Percentiles rank a stretch among this genome's conserved stretches.
Conservation (phyloP, 2,797 vertebrate genomes). For the Danionella dracula region DNA sequence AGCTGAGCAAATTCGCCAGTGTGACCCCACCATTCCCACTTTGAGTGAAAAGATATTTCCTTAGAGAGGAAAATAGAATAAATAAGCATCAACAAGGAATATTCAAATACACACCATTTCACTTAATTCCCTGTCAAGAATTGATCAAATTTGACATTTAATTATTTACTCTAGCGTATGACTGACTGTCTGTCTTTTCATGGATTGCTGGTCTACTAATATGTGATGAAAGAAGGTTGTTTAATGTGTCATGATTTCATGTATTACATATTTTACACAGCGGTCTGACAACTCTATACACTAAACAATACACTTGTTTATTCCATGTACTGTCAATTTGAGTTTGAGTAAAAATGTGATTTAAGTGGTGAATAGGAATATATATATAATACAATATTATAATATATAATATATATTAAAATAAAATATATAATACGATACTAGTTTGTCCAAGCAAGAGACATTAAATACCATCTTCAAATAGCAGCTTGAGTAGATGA, state of each 20-base stretch:
- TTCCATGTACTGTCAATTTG: too few relatives aligned
- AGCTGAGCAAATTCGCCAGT: slow-evolving; percentile 22
- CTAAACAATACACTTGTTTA: too few relatives aligned
- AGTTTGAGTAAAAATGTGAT: too few relatives aligned
- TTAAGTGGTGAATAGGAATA: too few relatives aligned
- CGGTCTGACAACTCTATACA: not conserved
- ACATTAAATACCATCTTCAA: too few relatives aligned
- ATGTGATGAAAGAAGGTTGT: not conserved
- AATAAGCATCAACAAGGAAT: not conserved
- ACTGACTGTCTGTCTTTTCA: not conserved
- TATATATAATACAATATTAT: too few relatives aligned
- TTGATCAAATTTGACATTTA: not conserved
- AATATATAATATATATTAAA: too few relatives aligned
- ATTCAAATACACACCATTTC: not conserved
- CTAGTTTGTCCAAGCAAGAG: too few relatives aligned
- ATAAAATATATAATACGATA: too few relatives aligned
- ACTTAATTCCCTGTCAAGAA: not conserved
- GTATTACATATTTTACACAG: not conserved
- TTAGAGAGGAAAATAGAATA: not conserved
- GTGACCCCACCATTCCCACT: not conserved
- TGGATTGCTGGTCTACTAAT: not conserved
- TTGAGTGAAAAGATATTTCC: slow-evolving; percentile 24
- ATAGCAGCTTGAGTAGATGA: too few relatives aligned
- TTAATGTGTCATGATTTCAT: not conserved
- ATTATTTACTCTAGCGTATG: not conserved